phyloP scores from a whole-genome alignment of 2,113 vertebrate genomes.

The Nothocercus julius region DNA sequence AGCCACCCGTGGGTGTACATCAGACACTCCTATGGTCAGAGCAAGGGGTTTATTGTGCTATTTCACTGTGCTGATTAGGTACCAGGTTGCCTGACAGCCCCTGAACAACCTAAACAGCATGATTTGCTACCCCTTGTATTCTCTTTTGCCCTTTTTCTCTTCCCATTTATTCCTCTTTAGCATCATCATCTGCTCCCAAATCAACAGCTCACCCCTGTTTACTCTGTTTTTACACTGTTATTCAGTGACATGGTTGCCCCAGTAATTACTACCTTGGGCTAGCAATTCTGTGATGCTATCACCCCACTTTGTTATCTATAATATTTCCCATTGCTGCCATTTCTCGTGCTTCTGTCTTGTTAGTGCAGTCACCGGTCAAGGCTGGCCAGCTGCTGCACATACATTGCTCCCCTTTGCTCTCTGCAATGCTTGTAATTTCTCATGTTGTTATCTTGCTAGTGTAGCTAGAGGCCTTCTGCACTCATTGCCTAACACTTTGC shows the following conservation, averaged over 20 bases:
- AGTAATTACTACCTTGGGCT: not conserved
- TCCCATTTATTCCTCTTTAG: not conserved
- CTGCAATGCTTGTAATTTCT: not conserved
- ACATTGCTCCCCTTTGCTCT: not conserved
- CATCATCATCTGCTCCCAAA: not conserved
- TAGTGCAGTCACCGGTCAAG: not conserved
- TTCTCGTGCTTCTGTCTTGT: not conserved
- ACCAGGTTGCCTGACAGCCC: not conserved
- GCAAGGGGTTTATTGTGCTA: not conserved
- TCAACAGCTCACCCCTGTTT: not conserved
- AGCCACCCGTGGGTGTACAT: rapidly evolving
- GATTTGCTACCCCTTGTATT: not conserved
- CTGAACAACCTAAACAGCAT: not conserved
- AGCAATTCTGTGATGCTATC: not conserved
- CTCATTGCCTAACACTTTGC: not conserved
- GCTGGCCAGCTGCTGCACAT: not conserved
- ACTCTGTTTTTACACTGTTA: not conserved
- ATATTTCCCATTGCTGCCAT: not conserved
- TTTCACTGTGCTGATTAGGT: not conserved
- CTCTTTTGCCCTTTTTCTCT: not conserved
- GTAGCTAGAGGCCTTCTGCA: not conserved
- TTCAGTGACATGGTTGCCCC: not conserved
- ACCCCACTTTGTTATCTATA: not conserved
- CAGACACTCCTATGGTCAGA: not conserved
- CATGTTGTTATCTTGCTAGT: not conserved